phyloP scores from a whole-genome alignment of 2,797 vertebrate genomes.

The Channa striata region DNA sequence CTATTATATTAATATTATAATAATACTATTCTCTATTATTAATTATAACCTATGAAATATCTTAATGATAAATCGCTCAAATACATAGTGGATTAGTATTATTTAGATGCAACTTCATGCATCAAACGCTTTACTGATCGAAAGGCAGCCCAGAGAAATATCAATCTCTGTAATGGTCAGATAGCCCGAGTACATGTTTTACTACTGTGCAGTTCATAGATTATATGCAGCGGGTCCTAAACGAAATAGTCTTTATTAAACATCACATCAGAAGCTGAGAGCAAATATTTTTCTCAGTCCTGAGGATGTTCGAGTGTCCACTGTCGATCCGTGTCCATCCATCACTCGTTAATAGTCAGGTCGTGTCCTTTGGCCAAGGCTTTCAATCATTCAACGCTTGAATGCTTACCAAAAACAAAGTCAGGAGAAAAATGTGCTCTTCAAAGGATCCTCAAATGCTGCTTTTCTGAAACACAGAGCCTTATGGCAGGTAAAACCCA shows the following conservation, averaged over 20 bases:
- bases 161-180: no score
- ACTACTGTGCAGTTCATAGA: no score
- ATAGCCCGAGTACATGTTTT: no score
- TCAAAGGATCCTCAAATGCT: constrained; percentile 26
- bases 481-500: constrained; percentile 57
- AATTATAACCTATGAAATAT: no score
- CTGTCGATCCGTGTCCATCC: neutral
- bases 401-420: constrained; percentile 1
- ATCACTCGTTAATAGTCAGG: neutral
- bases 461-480: constrained; percentile 16
- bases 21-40: no score
- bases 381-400: constrained; percentile 2
- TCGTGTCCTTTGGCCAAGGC: neutral
- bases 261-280: neutral
- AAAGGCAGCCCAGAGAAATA: neutral
- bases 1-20: no score
- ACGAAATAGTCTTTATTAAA: no score
- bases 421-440: constrained; percentile 34
- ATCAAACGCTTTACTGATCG: no score
- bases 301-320: neutral
- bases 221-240: no score
- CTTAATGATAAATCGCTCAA: neutral
- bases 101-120: neutral
- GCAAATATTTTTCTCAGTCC: neutral
- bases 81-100: neutral